Percentiles rank a stretch among this genome's conserved stretches.
phyloP scores from a whole-genome alignment of 37 sponge, comb jelly and placozoan species.

The Aphrocallistes beatrix region DNA sequence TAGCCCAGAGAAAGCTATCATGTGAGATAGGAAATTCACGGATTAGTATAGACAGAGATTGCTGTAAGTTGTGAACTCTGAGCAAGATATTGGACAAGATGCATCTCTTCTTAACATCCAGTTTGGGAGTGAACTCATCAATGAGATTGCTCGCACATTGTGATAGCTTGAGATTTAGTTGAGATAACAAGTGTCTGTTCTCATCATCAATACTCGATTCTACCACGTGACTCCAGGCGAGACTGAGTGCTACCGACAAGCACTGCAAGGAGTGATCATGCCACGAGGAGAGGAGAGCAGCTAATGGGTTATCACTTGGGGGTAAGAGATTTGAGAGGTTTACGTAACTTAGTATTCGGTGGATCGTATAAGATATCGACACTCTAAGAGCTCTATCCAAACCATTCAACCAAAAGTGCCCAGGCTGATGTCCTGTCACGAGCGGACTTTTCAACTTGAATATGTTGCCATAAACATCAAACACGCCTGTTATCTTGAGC shows the following conservation, averaged over 20 bases:
- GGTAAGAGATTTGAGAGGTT: not conserved
- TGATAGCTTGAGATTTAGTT: not conserved
- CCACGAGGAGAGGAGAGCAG: not conserved
- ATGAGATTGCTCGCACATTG: not conserved
- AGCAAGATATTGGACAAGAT: not conserved
- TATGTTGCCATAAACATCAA: not conserved
- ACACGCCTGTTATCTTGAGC: not conserved
- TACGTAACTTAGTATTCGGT: not conserved
- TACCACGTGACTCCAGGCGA: not conserved
- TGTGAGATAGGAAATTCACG: not conserved
- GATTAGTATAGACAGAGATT: not conserved
- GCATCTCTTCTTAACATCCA: not conserved
- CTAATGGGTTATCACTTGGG: not conserved
- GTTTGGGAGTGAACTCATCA: not conserved
- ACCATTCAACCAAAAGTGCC: not conserved
- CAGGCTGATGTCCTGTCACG: constrained; percentile 3
- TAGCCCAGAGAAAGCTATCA: not conserved
- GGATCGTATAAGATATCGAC: not conserved
- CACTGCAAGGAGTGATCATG: not conserved
- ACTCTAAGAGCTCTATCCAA: not conserved
- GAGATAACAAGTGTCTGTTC: not conserved
- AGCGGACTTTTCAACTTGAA: not conserved
- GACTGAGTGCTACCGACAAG: not conserved
- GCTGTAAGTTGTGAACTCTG: not conserved
- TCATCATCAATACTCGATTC: not conserved